These are phyloP conservation scores for Heliconius aoede DNA, from an alignment of 2,888 invertebrate genomes.

Conservation along the genomic window DNA sequence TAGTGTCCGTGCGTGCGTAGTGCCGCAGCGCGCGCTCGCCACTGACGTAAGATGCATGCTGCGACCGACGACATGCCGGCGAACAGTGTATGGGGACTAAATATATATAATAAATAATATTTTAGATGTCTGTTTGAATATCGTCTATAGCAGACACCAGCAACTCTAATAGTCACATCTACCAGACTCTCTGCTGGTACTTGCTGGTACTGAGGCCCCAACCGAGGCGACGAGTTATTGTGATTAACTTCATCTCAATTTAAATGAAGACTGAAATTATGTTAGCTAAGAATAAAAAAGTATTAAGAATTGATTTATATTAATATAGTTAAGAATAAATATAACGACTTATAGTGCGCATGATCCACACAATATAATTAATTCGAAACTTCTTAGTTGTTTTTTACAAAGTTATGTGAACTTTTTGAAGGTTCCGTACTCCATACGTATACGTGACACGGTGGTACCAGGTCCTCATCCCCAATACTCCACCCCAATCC, in stretches of 20 bases:
- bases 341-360: background rate
- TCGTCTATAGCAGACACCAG: background rate
- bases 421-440: background rate
- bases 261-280: background rate
- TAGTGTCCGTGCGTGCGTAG: slow-evolving; percentile 16
- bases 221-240: background rate
- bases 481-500: background rate
- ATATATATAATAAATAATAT: too few species aligned
- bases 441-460: background rate
- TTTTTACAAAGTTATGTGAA: background rate
- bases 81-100: background rate
- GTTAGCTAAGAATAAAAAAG: too few species aligned
- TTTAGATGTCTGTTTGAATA: too few species aligned
- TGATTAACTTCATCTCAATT: too few species aligned
- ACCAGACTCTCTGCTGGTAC: background rate
- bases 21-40: slow-evolving; percentile 29
- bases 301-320: background rate
- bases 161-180: slow-evolving; percentile 17
- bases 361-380: background rate
- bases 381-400: background rate
- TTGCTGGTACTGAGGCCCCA: background rate
- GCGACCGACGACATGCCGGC: background rate
- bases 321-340: background rate
- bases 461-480: background rate
- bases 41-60: slow-evolving; percentile 30